Evolutionary conservation across 2,888 invertebrate genomes (phyloP).

Genomic region (Prosopocoilus inquinatus): DNA sequence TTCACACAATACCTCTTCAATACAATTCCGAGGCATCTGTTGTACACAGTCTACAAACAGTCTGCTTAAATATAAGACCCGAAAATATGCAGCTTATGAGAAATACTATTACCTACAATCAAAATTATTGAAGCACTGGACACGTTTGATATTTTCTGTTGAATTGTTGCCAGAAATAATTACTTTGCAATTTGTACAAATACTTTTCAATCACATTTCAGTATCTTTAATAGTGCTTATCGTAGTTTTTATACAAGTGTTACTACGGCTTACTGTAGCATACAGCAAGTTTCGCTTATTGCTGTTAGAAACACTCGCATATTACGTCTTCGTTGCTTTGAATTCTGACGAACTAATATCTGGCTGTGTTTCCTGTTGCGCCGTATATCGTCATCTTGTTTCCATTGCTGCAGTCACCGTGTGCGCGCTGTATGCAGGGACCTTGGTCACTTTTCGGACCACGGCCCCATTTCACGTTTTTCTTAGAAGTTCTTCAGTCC

Average conservation of each 20-base stretch:
- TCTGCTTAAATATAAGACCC: background rate
- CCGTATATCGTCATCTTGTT: constrained; percentile 6
- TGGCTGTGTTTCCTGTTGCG: constrained; percentile 1
- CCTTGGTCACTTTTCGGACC: constrained; percentile 44
- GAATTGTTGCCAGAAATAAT: no score
- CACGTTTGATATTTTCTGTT: no score
- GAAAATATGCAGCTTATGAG: background rate
- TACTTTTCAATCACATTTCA: no score
- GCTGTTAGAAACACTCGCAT: background rate
- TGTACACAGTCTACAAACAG: no score
- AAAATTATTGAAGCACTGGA: background rate
- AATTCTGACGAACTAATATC: background rate
- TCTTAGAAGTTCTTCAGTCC: constrained; percentile 37
- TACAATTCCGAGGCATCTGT: background rate
- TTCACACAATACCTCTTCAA: background rate
- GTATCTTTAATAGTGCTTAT: background rate
- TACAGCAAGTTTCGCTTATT: background rate
- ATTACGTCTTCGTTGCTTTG: background rate
- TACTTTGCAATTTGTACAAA: no score
- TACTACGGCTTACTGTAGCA: background rate
- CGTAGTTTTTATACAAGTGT: background rate
- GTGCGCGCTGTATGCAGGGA: constrained; percentile 44
- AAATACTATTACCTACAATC: background rate
- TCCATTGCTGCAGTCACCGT: constrained; percentile 35
- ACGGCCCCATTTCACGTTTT: constrained; percentile 41